Evolutionary conservation across 2,888 invertebrate species (phyloP).

Genomic region (Cataglyphis rosenhaueri): DNA sequence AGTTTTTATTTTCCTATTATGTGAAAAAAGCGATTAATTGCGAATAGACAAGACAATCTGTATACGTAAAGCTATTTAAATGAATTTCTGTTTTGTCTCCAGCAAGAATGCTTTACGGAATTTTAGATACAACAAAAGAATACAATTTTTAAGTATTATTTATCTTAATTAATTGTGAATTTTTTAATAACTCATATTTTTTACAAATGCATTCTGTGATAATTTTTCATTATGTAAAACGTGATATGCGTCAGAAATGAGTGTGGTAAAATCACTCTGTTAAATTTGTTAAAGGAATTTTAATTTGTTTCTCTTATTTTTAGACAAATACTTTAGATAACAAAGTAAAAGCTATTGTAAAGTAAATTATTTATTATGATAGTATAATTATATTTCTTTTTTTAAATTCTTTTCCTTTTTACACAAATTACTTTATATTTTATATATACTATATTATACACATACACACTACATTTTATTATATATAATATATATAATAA

Average conservation of each 20-base stretch:
- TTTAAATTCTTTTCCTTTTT: neutral
- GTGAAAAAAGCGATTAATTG: neutral
- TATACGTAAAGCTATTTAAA: neutral
- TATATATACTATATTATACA: neutral
- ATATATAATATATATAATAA: too few relatives aligned
- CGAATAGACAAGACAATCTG: neutral
- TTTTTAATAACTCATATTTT: neutral
- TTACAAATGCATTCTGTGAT: neutral
- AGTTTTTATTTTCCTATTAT: conserved; percentile 1
- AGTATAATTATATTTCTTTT: neutral
- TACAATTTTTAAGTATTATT: neutral
- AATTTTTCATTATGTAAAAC: neutral
- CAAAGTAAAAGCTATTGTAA: neutral
- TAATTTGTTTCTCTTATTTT: neutral
- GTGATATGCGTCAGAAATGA: neutral
- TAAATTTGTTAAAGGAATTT: neutral
- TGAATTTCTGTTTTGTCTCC: neutral
- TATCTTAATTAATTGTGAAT: neutral
- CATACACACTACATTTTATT: too few relatives aligned
- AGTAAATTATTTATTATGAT: neutral
- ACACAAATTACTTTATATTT: neutral
- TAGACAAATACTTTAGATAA: neutral
- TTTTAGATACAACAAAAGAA: neutral
- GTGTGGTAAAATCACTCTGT: neutral
- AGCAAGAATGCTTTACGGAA: neutral